These are phyloP conservation scores for Ostrea edulis DNA, from an alignment of 1,140 invertebrate genomes.

Conservation along the genomic window DNA sequence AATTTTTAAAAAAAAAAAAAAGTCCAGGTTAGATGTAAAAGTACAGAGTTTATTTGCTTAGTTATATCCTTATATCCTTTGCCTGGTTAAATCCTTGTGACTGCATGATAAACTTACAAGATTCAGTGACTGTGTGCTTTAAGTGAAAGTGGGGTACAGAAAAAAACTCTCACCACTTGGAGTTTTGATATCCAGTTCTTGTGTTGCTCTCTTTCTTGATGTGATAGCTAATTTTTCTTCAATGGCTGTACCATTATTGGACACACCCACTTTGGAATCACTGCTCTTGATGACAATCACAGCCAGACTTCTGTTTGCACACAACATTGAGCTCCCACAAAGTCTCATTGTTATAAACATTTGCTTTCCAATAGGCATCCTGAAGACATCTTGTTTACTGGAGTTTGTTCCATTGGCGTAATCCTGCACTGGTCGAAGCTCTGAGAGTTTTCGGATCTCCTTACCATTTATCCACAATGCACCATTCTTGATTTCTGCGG, in stretches of 20 bases:
- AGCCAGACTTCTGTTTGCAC: conserved; percentile 45
- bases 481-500: conserved; percentile 50
- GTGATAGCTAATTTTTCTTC: not conserved
- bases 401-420: conserved; percentile 17
- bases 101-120: no score
- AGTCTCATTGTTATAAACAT: conserved; percentile 25
- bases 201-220: conserved; percentile 26
- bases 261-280: not conserved
- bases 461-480: conserved; percentile 49
- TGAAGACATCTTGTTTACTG: not conserved
- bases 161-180: not conserved
- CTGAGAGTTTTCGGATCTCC: conserved; percentile 34
- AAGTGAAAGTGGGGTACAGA: no score
- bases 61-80: no score
- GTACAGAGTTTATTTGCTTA: no score
- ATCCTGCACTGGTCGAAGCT: not conserved
- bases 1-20: no score
- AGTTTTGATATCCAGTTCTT: conserved; percentile 14
- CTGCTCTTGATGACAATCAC: conserved; percentile 26
- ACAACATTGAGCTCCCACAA: conserved; percentile 51
- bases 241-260: conserved; percentile 26
- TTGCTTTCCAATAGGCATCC: conserved; percentile 33
- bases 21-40: no score
- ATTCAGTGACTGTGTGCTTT: no score
- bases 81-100: no score